phyloP scores from a whole-genome alignment of 2,888 invertebrate species.

The Deladenus siricidicola region DNA sequence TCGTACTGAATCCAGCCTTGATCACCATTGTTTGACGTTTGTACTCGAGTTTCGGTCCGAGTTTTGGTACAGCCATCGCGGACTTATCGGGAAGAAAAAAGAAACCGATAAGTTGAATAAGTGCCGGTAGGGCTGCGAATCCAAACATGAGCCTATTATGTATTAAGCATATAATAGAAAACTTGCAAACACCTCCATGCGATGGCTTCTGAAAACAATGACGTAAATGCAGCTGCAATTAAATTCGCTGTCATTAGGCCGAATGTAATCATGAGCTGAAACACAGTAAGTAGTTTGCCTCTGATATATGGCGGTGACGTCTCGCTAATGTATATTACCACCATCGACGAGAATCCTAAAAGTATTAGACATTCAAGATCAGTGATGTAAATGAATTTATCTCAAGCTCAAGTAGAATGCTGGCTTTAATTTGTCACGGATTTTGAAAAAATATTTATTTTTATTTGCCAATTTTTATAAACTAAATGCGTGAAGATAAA shows the following conservation, averaged over 20 bases:
- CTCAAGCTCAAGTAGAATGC: no score
- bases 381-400: no score
- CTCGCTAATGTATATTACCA: slow-evolving; percentile 60
- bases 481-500: neutral
- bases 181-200: slow-evolving; percentile 27
- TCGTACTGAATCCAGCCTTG: slow-evolving; percentile 44
- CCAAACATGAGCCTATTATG: slow-evolving; percentile 56
- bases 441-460: no score
- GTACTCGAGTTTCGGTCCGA: neutral
- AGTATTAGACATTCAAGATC: no score
- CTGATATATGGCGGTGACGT: slow-evolving; percentile 57
- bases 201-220: slow-evolving; percentile 50
- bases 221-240: slow-evolving; percentile 57
- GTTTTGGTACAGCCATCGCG: slow-evolving; percentile 53
- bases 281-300: slow-evolving; percentile 58
- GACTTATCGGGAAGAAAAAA: slow-evolving; percentile 60
- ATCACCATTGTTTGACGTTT: slow-evolving; percentile 34
- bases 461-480: no score
- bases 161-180: neutral
- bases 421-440: no score
- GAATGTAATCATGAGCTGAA: slow-evolving; percentile 58
- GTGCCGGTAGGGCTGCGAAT: slow-evolving; percentile 58
- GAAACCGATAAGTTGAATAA: slow-evolving; percentile 59
- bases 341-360: slow-evolving; percentile 54
- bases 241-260: slow-evolving; percentile 59